phyloP scores from a whole-genome alignment of 2,797 vertebrate genomes.

The Hoplostethus atlanticus region DNA sequence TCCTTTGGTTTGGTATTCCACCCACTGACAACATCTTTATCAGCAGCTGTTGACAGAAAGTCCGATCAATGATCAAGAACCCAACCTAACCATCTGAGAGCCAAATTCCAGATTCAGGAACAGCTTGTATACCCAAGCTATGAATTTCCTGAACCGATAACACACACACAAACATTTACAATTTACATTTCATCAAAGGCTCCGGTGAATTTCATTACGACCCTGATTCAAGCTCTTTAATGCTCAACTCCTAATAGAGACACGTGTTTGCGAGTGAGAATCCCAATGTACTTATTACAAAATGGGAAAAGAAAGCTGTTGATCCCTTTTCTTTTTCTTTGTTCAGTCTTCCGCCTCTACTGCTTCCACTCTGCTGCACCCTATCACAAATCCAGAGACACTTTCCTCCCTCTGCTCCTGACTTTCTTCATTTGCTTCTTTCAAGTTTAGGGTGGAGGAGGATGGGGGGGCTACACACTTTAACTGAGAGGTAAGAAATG shows the following conservation, averaged over 20 bases:
- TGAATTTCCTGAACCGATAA: neutral
- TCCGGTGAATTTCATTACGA: too few species aligned
- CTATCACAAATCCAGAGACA: neutral
- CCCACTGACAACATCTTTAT: neutral
- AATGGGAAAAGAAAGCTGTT: too few species aligned
- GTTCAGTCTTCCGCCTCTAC: neutral
- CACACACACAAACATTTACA: constrained; percentile 17
- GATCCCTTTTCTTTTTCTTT: neutral
- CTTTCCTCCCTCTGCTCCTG: neutral
- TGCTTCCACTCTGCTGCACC: neutral
- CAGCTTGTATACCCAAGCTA: neutral
- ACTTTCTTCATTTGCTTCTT: neutral
- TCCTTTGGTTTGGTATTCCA: neutral
- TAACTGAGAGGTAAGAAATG: neutral
- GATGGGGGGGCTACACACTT: neutral
- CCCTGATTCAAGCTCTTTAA: too few species aligned
- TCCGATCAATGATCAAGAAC: neutral
- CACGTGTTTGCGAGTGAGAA: neutral
- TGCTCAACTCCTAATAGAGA: neutral
- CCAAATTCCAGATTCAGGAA: too few species aligned
- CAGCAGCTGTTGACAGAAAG: neutral
- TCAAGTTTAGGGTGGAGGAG: too few species aligned
- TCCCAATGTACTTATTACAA: neutral
- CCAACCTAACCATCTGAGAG: neutral
- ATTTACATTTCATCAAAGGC: too few species aligned